phyloP scores from a whole-genome alignment of 2,113 vertebrate species.

The Pachyramphus minor region DNA sequence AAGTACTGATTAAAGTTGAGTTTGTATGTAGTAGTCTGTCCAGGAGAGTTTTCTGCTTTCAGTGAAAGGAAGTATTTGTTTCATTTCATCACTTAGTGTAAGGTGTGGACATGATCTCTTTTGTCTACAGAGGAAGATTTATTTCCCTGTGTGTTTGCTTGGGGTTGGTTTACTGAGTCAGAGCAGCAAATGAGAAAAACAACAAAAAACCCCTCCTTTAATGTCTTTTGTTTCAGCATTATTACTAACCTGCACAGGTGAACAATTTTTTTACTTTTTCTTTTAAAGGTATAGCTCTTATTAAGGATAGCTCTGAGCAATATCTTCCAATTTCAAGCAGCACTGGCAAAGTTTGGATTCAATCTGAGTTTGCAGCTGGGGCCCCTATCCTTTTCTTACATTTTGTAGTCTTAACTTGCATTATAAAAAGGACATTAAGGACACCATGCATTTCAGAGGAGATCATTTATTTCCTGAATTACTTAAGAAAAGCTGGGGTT shows the following conservation, averaged over 20 bases:
- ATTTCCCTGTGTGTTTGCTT: neutral
- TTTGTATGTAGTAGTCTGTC: neutral
- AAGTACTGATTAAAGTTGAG: neutral
- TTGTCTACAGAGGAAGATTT: neutral
- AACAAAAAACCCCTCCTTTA: neutral
- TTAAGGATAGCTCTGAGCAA: neutral
- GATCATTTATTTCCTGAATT: conserved; percentile 1
- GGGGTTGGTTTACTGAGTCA: neutral
- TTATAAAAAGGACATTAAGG: neutral
- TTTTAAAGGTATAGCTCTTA: neutral
- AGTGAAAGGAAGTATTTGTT: neutral
- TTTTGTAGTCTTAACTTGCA: neutral
- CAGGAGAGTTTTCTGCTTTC: neutral
- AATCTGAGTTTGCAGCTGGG: conserved; percentile 21
- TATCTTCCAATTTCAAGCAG: neutral
- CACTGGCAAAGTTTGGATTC: neutral
- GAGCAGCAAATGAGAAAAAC: conserved; percentile 1
- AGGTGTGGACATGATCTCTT: neutral
- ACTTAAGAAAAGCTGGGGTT: neutral
- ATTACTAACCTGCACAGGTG: neutral
- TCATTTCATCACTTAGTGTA: neutral
- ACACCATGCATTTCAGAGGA: neutral
- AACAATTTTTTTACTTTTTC: neutral
- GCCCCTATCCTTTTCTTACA: neutral
- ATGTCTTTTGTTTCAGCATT: neutral